phyloP scores from a whole-genome alignment of 2,797 vertebrate genomes.

The Typhlichthys eigenmanni region DNA sequence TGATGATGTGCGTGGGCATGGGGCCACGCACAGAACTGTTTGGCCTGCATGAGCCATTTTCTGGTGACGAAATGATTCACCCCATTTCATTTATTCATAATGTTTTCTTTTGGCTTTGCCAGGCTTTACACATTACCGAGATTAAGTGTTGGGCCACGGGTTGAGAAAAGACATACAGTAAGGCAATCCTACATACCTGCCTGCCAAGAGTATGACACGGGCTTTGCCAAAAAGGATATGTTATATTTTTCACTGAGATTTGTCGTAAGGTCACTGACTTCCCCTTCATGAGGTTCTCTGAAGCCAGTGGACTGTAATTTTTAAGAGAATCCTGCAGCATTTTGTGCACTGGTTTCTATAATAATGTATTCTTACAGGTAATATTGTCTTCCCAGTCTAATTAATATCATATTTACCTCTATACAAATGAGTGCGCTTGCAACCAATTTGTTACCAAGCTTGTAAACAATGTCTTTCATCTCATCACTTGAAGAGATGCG shows the following conservation, averaged over 20 bases:
- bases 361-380: too few species aligned
- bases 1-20: conserved; percentile 36
- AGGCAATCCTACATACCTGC: conserved; percentile 19
- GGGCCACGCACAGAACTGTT: conserved; percentile 4
- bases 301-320: too few species aligned
- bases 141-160: conserved; percentile 62
- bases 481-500: too few species aligned
- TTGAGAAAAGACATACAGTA: conserved; percentile 53
- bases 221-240: conserved; percentile 53
- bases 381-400: too few species aligned
- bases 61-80: conserved; percentile 65
- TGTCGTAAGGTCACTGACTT: conserved; percentile 43
- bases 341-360: too few species aligned
- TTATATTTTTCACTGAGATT: conserved; percentile 50
- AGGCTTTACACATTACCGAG: conserved; percentile 54
- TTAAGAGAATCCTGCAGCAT: too few species aligned
- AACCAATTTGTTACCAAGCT: background rate
- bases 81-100: conserved; percentile 51
- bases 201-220: conserved; percentile 50
- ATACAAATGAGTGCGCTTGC: too few species aligned
- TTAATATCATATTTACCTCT: too few species aligned
- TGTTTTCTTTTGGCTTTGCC: conserved; percentile 43
- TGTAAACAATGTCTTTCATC: too few species aligned
- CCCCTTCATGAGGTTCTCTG: conserved; percentile 12
- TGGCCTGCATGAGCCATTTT: conserved; percentile 43